Evolutionary conservation across 1,140 invertebrate genomes (phyloP), one percentile per base, ranked within the genome.

Genomic region (Oppia nitens): DNA sequence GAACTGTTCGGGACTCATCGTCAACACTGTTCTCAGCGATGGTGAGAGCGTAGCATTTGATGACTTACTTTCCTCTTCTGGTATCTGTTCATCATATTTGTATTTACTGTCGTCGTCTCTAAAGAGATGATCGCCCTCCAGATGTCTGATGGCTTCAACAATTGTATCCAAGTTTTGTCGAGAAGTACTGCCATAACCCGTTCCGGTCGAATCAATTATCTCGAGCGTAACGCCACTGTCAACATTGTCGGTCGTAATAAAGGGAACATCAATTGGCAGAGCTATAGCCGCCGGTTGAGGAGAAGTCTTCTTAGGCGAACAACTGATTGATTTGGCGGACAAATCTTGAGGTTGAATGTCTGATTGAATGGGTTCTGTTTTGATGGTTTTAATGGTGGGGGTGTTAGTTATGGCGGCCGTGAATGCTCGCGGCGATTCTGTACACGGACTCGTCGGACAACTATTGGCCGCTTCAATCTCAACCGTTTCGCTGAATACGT

Each of bases 111-210:
- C 52, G n/a, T 57, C 45, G 28, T 47, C 26, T 45, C 53, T 23
- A 51, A 91, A 90, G 64, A 91, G 72, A 70, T 91, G 85, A 70
- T 94, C 88, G 6, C 94, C 92, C 71, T 98, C 94, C 57, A 98
- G 74, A 67, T 94, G 92, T 40, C 91, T 79, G 64, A 97, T 97
- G 25, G 94, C 94, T 69, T 98, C 92, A 9, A 96, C 90, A 61
- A 98, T 97, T 1, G 93, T 96, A 70, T 97, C 90, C 60, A 98
- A 75, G 70, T 95, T 97, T 68, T 93, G 86, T 45, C 89, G 79
- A 50, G 87, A 89, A 27, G 85, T 85, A 23, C 47, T 59, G 40
- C 27, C 25, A 28, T 24, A 51, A 28, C 6, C 49, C 6, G 4
- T 20, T 9, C 23, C n/a, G 4, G 4, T 20, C 6, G 28, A 47